A percentile compares a stretch with the other conserved stretches of the same genome.
Conservation (phyloP, 1,140 invertebrate genomes). For the Melipona quadrifasciata region DNA sequence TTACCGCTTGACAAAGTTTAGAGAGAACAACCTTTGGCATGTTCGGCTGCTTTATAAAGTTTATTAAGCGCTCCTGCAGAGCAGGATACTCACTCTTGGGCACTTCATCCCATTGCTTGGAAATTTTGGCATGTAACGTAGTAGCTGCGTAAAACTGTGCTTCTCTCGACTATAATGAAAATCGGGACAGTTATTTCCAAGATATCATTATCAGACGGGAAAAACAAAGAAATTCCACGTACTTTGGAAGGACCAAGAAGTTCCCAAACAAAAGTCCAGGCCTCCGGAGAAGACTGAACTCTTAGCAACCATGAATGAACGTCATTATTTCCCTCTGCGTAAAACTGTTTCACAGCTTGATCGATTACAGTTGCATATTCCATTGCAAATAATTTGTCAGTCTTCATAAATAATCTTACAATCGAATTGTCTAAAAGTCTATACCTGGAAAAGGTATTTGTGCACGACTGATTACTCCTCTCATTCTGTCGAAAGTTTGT, state of each 20-base stretch:
- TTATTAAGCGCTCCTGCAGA: conserved; percentile 89
- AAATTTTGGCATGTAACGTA: conserved; percentile 92
- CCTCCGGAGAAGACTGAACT: conserved; percentile 90
- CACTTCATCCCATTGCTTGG: conserved; percentile 92
- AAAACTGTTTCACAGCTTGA: conserved; percentile 82
- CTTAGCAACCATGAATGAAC: conserved; percentile 91
- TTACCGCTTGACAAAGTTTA: conserved; percentile 92
- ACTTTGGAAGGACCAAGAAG: conserved; percentile 90
- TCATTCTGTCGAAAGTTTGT: not conserved
- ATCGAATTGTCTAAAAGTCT: not conserved
- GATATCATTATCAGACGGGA: not conserved
- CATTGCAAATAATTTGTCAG: conserved; percentile 50
- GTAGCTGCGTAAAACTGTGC: conserved; percentile 96
- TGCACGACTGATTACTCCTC: not conserved
- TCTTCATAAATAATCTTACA: not conserved
- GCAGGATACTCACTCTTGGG: conserved; percentile 88
- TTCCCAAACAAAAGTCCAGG: conserved; percentile 95
- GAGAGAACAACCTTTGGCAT: conserved; percentile 93
- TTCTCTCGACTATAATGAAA: conserved; percentile 87
- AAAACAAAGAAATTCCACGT: not conserved
- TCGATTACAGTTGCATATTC: conserved; percentile 76
- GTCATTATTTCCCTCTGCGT: conserved; percentile 84
- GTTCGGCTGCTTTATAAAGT: conserved; percentile 87
- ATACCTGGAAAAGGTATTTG: not conserved
- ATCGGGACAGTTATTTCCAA: not conserved